Evolutionary conservation across 2,888 invertebrate genomes (phyloP), one percentile per base, ranked within the genome.

Genomic region (Dascillus cervinus): DNA sequence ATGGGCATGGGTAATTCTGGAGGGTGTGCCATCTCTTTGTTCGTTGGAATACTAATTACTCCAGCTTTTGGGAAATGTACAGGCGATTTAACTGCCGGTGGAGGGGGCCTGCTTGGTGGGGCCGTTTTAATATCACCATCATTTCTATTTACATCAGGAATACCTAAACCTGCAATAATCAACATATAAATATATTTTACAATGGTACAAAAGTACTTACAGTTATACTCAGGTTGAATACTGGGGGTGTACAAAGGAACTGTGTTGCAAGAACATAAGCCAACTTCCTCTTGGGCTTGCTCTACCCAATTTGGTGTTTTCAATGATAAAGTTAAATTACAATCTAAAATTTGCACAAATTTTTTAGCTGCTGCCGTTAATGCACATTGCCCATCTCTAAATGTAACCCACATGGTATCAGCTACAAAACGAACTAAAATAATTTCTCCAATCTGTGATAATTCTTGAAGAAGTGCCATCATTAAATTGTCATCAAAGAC

Each of bases 381-480:
- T 3, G 95, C 95, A 45, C 83, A 81, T 55, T 86, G 82, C 0
- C 95, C 92, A 54, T 89, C 87, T 47, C 87, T 76, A 60, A 95
- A 94, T 4, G 94, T 91, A 13, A 96, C 79, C 81, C 90, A 89
- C 69, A 96, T 80, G 9, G 86, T 82, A 37, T 80, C 85, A 12
- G 82, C 88, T 9, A 92, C 84, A 64, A 94, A 94, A 41, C 94
- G 77, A 3, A 94, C 88, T 24, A 95, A 71, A 26, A 92, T 86
- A 0, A 91, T 87, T 63, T 90, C 89, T 3, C 94, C 94, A 50
- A 87, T 81, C 46, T 83, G 82, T 1, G 84, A 77, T 32, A 94
- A 70, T 53, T 86, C 82, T 55, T 86, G 82, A 32, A 94, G 69
- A 13, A 92, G 66, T 3, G 78, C 77, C 34, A 80, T 77, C 71